phyloP scores from a whole-genome alignment of 1,140 invertebrate genomes.

The Ectropis grisescens region DNA sequence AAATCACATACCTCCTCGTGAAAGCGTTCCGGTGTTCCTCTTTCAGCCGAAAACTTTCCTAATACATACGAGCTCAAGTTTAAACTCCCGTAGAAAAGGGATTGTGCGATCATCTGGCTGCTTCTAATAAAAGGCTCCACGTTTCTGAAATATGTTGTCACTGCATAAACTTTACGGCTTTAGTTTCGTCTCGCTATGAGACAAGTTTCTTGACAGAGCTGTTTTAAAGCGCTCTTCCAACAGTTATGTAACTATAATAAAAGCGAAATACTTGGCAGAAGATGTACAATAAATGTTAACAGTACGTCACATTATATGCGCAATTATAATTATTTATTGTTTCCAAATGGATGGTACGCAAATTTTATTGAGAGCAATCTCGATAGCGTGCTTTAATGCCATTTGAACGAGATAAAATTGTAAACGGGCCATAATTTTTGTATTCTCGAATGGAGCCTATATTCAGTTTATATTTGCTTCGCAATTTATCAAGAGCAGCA shows the following conservation, averaged over 20 bases:
- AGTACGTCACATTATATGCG: conserved; percentile 38
- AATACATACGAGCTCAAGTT: conserved; percentile 55
- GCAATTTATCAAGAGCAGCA: conserved; percentile 24
- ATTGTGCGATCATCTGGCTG: conserved; percentile 48
- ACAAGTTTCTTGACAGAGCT: conserved; percentile 32
- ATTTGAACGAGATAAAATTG: conserved; percentile 36
- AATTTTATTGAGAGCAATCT: conserved; percentile 61
- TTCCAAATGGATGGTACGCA: conserved; percentile 36
- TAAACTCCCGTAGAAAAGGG: conserved; percentile 48
- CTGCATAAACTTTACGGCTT: conserved; percentile 63
- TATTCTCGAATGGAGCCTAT: conserved; percentile 41
- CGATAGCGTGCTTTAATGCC: conserved; percentile 47
- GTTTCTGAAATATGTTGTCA: conserved; percentile 64
- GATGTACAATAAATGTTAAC: conserved; percentile 13
- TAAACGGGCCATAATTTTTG: conserved; percentile 47
- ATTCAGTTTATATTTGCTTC: conserved; percentile 35
- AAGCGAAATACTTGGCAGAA: conserved; percentile 13
- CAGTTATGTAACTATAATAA: conserved; percentile 31
- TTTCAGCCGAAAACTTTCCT: conserved; percentile 65
- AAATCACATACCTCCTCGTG: conserved; percentile 53
- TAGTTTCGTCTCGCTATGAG: conserved; percentile 49
- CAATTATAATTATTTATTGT: conserved; percentile 60
- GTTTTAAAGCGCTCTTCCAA: conserved; percentile 21
- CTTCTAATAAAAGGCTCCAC: conserved; percentile 54
- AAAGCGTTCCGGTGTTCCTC: conserved; percentile 67